Evolutionary conservation across 2,888 invertebrate species (phyloP).

Genomic region (Galeruca laticollis): DNA sequence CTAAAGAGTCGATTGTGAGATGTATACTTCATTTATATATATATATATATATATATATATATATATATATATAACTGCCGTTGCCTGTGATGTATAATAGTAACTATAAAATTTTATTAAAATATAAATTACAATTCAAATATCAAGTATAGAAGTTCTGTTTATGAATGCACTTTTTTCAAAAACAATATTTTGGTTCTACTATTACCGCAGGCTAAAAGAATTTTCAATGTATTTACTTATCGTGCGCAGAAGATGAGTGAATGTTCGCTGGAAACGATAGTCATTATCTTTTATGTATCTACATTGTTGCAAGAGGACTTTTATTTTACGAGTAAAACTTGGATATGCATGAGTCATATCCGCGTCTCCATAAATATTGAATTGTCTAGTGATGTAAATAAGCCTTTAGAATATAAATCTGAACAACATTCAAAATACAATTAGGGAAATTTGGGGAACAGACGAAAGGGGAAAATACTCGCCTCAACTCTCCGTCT

Average conservation of each 20-base stretch:
- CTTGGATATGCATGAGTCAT: not conserved
- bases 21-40: too few relatives aligned
- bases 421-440: constrained; percentile 19
- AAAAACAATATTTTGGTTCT: constrained; percentile 2
- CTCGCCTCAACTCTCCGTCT: constrained; percentile 18
- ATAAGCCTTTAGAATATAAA: constrained; percentile 13
- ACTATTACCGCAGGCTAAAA: not conserved
- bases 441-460: constrained; percentile 19
- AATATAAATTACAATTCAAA: too few relatives aligned
- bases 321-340: constrained; percentile 3
- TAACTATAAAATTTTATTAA: too few relatives aligned
- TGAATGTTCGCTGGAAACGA: constrained; percentile 1
- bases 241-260: not conserved
- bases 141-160: too few relatives aligned
- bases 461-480: constrained; percentile 10
- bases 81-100: too few relatives aligned
- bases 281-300: constrained; percentile 13
- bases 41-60: too few relatives aligned
- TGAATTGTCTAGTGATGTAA: constrained; percentile 13
- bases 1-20: too few relatives aligned
- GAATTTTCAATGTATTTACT: not conserved
- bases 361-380: constrained; percentile 1
- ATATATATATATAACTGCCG: too few relatives aligned
- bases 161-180: not conserved
- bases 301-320: not conserved